phyloP scores from a whole-genome alignment of 1,140 invertebrate genomes.

The Belonocnema kinseyi region DNA sequence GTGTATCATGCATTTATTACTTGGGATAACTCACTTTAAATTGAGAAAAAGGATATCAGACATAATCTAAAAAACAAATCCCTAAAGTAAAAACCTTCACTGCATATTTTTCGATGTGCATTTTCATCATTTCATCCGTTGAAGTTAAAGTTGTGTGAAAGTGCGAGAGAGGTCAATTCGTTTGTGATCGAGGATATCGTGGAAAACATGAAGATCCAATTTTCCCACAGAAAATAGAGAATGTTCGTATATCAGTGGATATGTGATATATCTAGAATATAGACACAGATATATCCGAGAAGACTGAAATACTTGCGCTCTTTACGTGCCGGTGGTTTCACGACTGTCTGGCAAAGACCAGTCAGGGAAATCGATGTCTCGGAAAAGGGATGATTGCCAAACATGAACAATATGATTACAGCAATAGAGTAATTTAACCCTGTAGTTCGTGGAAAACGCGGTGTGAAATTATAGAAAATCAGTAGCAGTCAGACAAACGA shows the following conservation, averaged over 20 bases:
- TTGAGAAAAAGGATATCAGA: too few species aligned
- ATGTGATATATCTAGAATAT: slow-evolving; percentile 9
- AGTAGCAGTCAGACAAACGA: not conserved
- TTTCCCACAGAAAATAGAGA: slow-evolving; percentile 28
- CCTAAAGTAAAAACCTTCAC: not conserved
- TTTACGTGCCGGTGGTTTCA: slow-evolving; percentile 27
- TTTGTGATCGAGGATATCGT: slow-evolving; percentile 31
- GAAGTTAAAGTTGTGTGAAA: slow-evolving; percentile 19
- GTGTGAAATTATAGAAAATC: slow-evolving; percentile 32
- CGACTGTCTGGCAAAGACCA: slow-evolving; percentile 14
- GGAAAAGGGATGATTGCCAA: slow-evolving; percentile 30
- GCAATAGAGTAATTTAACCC: slow-evolving; percentile 35
- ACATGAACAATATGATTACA: slow-evolving; percentile 17
- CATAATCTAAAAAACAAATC: not conserved
- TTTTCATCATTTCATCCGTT: slow-evolving; percentile 15
- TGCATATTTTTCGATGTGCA: slow-evolving; percentile 9
- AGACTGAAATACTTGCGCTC: slow-evolving; percentile 31
- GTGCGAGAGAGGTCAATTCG: slow-evolving; percentile 30
- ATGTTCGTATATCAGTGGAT: slow-evolving; percentile 11
- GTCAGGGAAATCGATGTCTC: slow-evolving; percentile 21
- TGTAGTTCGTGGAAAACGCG: slow-evolving; percentile 24
- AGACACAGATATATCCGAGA: not conserved
- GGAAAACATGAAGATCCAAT: slow-evolving; percentile 31
- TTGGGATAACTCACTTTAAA: too few species aligned
- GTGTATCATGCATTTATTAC: too few species aligned